Base-by-base conservation (phyloP, 2,888 invertebrate genomes). In the Drosophila neutralis region DNA sequence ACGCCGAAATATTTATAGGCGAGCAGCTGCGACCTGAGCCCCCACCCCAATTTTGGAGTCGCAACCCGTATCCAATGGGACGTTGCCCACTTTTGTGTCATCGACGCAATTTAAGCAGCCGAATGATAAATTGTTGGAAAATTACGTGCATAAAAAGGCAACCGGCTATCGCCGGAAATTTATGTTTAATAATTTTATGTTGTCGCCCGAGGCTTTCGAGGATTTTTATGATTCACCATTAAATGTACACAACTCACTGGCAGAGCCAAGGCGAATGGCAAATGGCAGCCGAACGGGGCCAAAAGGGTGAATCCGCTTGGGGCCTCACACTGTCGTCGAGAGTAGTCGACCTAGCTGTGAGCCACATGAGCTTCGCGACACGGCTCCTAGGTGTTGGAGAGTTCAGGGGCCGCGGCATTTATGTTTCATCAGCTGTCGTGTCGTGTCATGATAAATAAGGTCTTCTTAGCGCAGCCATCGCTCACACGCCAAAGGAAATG, bases 161-260 rank as follows among this genome's bases (percentile, higher is more conserved):
- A 71, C 67, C 69, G 66, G 66, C 67, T 54, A 64, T 67, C 53
- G 75, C 73, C 80, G 85, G 87, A 89, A 87, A 86, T 86, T 86
- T 89, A 86, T 86, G 87, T 82, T 82, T 82, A 72, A 86, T 87
- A 84, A 89, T 86, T 89, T 89, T 87, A 77, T 78, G 84, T 86
- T 73, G 74, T 79, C 76, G 79, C 85, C 65, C 45, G 75, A 73
- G 82, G 80, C 80, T 82, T 82, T 69, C 61, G 49, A 52, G 75
- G 67, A 88, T 83, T 82, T 86, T 80, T 74, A 89, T 76, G 80
- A 70, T 68, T 52, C 59, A 64, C 76, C 80, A 83, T 88, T 81
- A 76, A 79, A 69, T 65, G 73, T 60, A 73, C 45, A 76, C 76
- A 72, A 69, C 62, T 52, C 66, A 36, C 51, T 45, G 18, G 6